A percentile compares a stretch with the other conserved stretches of the same genome.
Evolutionary conservation across 1,140 invertebrate species (phyloP).

Genomic region (Cyrtorhinus lividipennis): DNA sequence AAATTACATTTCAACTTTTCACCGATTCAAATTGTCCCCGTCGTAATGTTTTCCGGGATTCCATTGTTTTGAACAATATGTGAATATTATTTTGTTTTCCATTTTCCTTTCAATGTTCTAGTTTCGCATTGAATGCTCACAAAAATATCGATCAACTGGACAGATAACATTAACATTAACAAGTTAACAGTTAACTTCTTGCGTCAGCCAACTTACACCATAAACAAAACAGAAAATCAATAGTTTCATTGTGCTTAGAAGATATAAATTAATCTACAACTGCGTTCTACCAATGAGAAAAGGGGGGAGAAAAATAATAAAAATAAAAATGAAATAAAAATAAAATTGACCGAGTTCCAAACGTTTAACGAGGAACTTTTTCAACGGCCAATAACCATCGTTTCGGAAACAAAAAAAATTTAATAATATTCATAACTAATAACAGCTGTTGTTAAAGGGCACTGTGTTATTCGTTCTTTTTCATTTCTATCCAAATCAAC

Average conservation of each 20-base stretch:
- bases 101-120: slow-evolving; percentile 7
- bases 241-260: slow-evolving; percentile 20
- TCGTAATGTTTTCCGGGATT: too few species aligned
- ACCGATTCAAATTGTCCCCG: too few species aligned
- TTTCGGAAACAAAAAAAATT: slow-evolving; percentile 25
- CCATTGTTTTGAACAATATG: too few species aligned
- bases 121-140: neutral
- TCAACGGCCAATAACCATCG: slow-evolving; percentile 25
- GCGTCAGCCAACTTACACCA: slow-evolving; percentile 23
- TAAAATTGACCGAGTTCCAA: slow-evolving; percentile 23
- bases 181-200: slow-evolving; percentile 23
- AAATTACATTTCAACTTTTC: slow-evolving; percentile 15
- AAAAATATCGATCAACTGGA: too few species aligned
- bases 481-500: neutral
- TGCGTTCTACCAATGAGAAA: slow-evolving; percentile 24
- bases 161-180: slow-evolving; percentile 18
- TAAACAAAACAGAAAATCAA: slow-evolving; percentile 6
- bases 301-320: slow-evolving; percentile 14
- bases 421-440: slow-evolving; percentile 23
- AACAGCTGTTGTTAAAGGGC: slow-evolving; percentile 18
- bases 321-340: slow-evolving; percentile 24
- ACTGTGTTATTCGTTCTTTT: slow-evolving; percentile 6
- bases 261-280: slow-evolving; percentile 24
- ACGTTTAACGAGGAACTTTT: slow-evolving; percentile 25
- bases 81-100: slow-evolving; percentile 10